These are phyloP conservation scores for Limnephilus auricula DNA, from an alignment of 2,888 invertebrate genomes.

Conservation along the genomic window DNA sequence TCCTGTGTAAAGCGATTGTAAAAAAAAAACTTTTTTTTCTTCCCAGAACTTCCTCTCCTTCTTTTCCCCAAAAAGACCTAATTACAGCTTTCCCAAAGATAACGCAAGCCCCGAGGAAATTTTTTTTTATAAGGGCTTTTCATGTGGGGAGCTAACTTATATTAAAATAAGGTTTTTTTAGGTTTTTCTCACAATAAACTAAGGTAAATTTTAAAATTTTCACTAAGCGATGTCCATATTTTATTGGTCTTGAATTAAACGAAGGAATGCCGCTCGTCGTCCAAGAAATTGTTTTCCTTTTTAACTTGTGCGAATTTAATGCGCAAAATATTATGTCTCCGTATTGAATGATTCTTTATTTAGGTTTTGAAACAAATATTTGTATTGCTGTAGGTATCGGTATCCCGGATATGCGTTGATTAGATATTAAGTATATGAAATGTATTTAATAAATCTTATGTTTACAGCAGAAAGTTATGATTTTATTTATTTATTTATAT, in stretches of 20 bases:
- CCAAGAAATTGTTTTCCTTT: slow-evolving; percentile 23
- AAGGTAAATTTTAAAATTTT: background rate
- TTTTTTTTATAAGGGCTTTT: too few species aligned
- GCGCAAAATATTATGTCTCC: background rate
- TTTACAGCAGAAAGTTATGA: too few species aligned
- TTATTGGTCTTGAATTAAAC: background rate
- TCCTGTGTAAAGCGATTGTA: too few species aligned
- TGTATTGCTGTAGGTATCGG: background rate
- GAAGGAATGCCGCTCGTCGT: slow-evolving; percentile 9
- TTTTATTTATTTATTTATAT: too few species aligned
- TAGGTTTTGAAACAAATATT: background rate
- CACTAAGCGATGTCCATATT: background rate
- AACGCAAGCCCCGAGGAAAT: too few species aligned
- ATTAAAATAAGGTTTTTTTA: too few species aligned
- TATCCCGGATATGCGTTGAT: background rate
- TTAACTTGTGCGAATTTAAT: background rate
- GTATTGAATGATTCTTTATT: background rate
- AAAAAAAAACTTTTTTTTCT: too few species aligned
- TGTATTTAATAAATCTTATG: background rate
- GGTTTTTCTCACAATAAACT: background rate
- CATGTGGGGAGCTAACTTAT: too few species aligned
- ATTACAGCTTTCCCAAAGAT: too few species aligned
- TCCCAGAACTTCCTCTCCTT: too few species aligned
- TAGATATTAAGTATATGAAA: background rate
- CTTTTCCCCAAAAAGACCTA: too few species aligned